A percentile compares a stretch with the other conserved stretches of the same genome.
These are phyloP conservation scores for Emydocephalus ijimae DNA, from an alignment of 2,113 vertebrate genomes.

Conservation along the genomic window DNA sequence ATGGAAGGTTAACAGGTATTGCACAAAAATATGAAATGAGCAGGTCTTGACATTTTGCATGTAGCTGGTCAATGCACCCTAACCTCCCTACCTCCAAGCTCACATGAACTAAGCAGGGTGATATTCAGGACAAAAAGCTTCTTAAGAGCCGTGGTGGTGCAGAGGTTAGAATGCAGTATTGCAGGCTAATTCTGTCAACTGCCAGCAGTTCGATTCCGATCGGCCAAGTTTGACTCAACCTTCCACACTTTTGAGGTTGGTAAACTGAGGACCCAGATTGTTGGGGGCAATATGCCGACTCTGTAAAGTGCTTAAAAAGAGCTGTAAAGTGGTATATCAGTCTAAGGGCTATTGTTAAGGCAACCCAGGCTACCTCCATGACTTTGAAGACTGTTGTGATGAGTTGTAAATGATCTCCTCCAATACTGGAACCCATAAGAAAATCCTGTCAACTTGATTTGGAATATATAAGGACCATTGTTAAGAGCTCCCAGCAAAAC, in stretches of 20 bases:
- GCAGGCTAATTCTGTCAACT: neutral
- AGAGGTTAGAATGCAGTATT: neutral
- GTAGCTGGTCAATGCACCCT: neutral
- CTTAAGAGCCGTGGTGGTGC: neutral
- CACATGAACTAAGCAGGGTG: neutral
- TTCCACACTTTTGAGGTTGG: neutral
- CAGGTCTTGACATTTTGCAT: neutral
- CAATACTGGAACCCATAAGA: neutral
- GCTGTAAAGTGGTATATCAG: neutral
- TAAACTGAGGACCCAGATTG: neutral
- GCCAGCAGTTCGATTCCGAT: neutral
- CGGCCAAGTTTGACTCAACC: neutral
- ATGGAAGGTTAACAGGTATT: neutral
- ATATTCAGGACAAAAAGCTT: neutral
- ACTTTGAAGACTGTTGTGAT: neutral
- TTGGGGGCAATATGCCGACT: neutral
- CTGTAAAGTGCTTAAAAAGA: neutral
- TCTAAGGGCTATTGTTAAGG: neutral
- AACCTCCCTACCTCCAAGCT: neutral
- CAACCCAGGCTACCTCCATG: neutral
- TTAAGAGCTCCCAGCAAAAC: neutral
- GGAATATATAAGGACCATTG: neutral
- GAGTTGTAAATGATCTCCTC: neutral
- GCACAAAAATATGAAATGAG: neutral
- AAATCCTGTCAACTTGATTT: neutral